A percentile compares a stretch with the other conserved stretches of the same genome.
Conservation (phyloP, 2,113 vertebrate genomes). For the Sander lucioperca region DNA sequence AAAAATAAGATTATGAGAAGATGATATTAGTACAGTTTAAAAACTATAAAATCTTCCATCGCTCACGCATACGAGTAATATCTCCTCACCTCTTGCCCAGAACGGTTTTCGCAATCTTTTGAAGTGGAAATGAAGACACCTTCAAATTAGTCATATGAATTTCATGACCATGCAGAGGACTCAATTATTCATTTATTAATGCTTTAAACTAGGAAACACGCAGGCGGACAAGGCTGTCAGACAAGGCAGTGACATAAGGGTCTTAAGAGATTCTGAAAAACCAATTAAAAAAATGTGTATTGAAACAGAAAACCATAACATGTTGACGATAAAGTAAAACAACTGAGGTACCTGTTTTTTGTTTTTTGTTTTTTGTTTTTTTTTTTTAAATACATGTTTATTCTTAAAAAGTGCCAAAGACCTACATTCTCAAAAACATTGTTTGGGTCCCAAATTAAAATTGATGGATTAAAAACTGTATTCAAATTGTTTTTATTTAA, state of each 20-base stretch:
- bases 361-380: too few relatives aligned
- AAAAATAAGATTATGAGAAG: neutral
- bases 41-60: neutral
- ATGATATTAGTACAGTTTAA: neutral
- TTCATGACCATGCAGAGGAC: constrained; percentile 39
- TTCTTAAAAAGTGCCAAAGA: neutral
- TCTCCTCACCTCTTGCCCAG: neutral
- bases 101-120: constrained; percentile 43
- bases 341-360: too few relatives aligned
- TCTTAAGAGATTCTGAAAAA: constrained; percentile 29
- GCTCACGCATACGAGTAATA: neutral
- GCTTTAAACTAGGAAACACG: constrained; percentile 37
- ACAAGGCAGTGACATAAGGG: constrained; percentile 24
- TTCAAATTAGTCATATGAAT: constrained; percentile 53
- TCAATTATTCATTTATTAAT: constrained; percentile 61
- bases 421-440: neutral
- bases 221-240: constrained; percentile 33
- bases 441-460: neutral
- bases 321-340: neutral
- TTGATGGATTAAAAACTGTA: neutral
- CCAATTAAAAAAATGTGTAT: constrained; percentile 38
- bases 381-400: too few relatives aligned
- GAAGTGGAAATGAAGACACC: constrained; percentile 68
- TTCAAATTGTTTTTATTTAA: neutral
- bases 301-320: neutral